Base-by-base conservation (phyloP, 1,140 invertebrate species). In the Penaeus japonicus region DNA sequence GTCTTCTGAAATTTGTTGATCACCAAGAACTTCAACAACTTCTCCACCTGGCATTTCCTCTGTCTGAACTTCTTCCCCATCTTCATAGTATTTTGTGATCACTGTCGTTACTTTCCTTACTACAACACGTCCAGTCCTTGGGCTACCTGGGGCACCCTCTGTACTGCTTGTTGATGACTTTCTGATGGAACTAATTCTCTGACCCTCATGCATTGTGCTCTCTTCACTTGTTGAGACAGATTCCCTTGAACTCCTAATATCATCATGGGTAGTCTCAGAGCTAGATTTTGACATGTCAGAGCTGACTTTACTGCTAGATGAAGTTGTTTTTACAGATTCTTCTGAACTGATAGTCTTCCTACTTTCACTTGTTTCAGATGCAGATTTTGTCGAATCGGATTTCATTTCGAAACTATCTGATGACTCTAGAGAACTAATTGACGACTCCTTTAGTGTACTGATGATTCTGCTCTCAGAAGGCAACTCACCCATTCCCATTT, bases 51-150 rank as follows among this genome's bases (percentile, higher is more conserved):
- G 90, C 17, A 90, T 24, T 54, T 90, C 88, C 80, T 90, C 90
- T 85, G 87, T 90, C 77, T 90, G 88, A 22, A 90, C 89, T 81
- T 90, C 90, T 30, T 90, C 90, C 1, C 90, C 90, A 73, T 90
- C 90, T 79, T 90, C 90, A 65, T 90, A 90, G 54, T 90, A 90
- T 62, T 90, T 90, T 3, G 90, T 90, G 2, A 90, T 90, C 7
- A 90, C 90, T 20, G 90, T 90, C 4, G 90, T 90, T 22, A 90
- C 90, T 70, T 89, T 89, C 35, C 90, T 81, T 22, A 90, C 90
- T 24, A 90, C 90, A 53, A 90, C 90, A 55, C 90, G 88, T 53
- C 90, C 90, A 4, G 90, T 90, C 47, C 90, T 84, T 30, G 90
- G 90, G 59, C 90, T 90, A 35, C 90, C 89, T 22, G 90, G 88